These are phyloP conservation scores for Pipistrellus pipistrellus DNA, from an alignment of 2,797 vertebrate species.

Conservation along the genomic window DNA sequence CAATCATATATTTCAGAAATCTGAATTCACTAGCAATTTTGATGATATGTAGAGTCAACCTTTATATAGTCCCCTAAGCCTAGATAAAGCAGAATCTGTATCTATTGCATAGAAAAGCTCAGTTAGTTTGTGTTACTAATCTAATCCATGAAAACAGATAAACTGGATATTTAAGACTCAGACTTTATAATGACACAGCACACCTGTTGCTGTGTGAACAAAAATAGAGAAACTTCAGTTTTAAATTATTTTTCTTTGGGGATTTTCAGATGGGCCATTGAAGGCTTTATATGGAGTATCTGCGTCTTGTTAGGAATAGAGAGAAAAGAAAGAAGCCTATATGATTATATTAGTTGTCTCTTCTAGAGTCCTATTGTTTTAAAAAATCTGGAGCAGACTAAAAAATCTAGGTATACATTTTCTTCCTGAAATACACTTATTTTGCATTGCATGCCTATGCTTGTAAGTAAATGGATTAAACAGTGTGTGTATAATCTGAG, in stretches of 20 bases:
- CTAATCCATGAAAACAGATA: constrained; percentile 60
- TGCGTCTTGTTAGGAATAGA: neutral
- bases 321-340: neutral
- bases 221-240: constrained; percentile 55
- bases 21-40: constrained; percentile 6
- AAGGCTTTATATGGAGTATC: neutral
- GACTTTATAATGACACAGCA: neutral
- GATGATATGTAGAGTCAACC: neutral
- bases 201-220: neutral
- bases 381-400: constrained; percentile 13
- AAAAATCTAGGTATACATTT: neutral
- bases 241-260: constrained; percentile 46
- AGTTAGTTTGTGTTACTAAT: constrained; percentile 8
- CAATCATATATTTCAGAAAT: constrained; percentile 11
- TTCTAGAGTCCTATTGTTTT: neutral
- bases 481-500: neutral
- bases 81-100: constrained; percentile 6
- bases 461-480: constrained; percentile 10
- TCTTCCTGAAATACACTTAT: neutral
- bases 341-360: neutral
- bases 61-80: neutral
- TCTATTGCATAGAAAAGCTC: neutral
- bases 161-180: constrained; percentile 15
- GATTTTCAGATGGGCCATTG: constrained; percentile 48
- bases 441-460: neutral